Conservation (phyloP, 2,113 vertebrate species). For the chimpanzee (Pan troglodytes) region DNA sequence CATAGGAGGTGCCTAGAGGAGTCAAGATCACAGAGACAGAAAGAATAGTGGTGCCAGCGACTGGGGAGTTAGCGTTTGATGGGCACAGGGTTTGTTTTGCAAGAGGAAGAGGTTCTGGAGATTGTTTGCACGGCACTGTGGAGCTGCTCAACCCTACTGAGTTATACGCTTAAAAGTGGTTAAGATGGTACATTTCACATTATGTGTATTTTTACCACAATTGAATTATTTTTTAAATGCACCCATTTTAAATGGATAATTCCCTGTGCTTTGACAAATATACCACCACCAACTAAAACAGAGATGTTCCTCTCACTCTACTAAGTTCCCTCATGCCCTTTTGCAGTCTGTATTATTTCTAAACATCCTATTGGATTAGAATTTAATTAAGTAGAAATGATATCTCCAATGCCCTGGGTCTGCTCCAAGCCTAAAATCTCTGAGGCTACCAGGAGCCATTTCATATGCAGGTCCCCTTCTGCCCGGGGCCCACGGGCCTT, state of each 20-base stretch:
- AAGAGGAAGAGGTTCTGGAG: not conserved
- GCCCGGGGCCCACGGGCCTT: not conserved
- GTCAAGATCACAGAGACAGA: not conserved
- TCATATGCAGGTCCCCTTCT: not conserved
- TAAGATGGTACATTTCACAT: not conserved
- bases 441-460: not conserved
- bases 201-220: not conserved
- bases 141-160: accelerated
- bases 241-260: not conserved
- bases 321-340: not conserved
- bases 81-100: not conserved
- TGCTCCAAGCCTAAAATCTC: not conserved
- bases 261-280: not conserved
- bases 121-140: accelerated
- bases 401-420: not conserved
- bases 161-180: not conserved
- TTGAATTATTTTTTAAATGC: not conserved
- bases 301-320: too few relatives aligned
- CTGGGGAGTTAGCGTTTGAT: not conserved
- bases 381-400: not conserved
- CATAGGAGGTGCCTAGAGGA: not conserved
- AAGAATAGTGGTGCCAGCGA: not conserved
- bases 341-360: not conserved
- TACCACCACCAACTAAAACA: not conserved
- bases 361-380: not conserved